Conservation (phyloP, 2,113 vertebrate genomes). For the Delphinus delphis region DNA sequence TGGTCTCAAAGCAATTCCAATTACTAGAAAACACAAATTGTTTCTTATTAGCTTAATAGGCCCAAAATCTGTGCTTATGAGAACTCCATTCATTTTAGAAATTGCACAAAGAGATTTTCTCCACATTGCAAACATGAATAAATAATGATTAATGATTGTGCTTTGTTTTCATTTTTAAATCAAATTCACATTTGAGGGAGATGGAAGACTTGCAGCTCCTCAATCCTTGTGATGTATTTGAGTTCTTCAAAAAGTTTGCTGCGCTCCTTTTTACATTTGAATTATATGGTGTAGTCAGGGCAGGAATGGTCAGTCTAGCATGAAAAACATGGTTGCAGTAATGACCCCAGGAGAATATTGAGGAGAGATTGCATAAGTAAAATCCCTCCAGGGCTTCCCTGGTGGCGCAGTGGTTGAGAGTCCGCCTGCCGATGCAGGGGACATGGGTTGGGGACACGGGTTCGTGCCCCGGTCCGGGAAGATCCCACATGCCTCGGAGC, state of each 20-base stretch:
- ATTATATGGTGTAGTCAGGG: background rate
- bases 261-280: background rate
- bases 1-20: constrained; percentile 39
- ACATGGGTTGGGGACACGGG: too few species aligned
- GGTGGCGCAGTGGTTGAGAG: too few species aligned
- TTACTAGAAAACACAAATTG: constrained; percentile 33
- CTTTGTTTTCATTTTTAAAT: constrained; percentile 26
- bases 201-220: background rate
- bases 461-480: too few species aligned
- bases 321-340: background rate
- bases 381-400: background rate
- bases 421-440: too few species aligned
- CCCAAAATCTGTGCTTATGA: background rate
- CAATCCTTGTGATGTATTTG: background rate
- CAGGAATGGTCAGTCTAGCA: background rate
- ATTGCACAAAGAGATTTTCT: background rate
- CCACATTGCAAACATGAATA: background rate
- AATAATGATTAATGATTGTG: constrained; percentile 16
- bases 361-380: background rate
- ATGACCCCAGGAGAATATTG: background rate
- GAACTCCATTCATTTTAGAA: constrained; percentile 25
- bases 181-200: constrained; percentile 13
- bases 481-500: too few species aligned
- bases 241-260: background rate
- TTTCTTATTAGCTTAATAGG: constrained; percentile 47